phyloP scores from a whole-genome alignment of 2,113 vertebrate species.

The Melozone crissalis region DNA sequence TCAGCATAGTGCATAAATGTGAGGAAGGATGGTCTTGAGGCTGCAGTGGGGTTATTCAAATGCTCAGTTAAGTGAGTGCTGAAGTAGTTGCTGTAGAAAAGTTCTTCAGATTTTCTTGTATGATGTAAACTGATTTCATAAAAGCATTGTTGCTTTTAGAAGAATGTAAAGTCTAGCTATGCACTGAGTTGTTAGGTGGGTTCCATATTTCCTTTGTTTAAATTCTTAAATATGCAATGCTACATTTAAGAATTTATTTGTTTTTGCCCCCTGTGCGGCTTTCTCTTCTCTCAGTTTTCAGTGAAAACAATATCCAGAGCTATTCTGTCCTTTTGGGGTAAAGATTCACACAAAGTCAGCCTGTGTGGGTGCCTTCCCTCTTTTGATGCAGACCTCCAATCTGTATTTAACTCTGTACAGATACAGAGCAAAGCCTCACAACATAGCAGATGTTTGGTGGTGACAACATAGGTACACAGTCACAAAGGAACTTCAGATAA shows the following conservation, averaged over 20 bases:
- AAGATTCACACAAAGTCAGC: background rate
- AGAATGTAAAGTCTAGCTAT: background rate
- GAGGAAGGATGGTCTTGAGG: background rate
- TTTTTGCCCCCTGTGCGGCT: background rate
- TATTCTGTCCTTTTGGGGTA: background rate
- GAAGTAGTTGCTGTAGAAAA: background rate
- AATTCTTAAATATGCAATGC: background rate
- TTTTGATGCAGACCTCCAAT: background rate
- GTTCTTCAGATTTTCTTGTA: background rate
- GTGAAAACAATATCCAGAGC: background rate
- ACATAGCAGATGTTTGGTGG: background rate
- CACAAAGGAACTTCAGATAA: constrained; percentile 39
- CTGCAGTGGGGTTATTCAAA: background rate
- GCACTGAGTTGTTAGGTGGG: background rate
- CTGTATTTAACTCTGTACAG: constrained; percentile 56
- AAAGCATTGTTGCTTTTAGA: background rate
- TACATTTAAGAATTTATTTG: background rate
- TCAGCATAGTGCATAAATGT: background rate
- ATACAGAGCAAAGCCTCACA: constrained; percentile 17
- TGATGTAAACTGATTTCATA: background rate
- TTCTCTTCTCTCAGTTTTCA: background rate
- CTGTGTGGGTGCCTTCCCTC: background rate
- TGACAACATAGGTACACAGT: constrained; percentile 3
- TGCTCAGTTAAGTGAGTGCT: background rate
- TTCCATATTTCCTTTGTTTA: background rate